phyloP scores from a whole-genome alignment of 53 echinoderm and acorn worm species.

The Mesocentrotus franciscanus region DNA sequence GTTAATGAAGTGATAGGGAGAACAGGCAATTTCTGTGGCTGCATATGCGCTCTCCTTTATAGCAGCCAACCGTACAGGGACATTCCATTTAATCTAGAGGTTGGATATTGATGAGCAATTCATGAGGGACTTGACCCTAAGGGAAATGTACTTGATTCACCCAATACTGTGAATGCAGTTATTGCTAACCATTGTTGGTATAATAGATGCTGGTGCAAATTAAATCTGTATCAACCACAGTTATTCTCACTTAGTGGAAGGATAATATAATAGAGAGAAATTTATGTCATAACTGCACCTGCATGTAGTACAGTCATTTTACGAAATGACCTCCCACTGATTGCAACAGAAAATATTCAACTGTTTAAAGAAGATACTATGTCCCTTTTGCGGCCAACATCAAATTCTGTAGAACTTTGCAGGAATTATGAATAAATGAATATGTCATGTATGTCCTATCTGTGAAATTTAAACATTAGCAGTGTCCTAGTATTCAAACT shows the following conservation, averaged over 20 bases:
- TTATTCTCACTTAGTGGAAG: neutral
- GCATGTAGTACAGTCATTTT: too few species aligned
- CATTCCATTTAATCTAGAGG: slow-evolving; percentile 25
- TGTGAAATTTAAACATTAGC: too few species aligned
- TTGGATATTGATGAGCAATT: neutral
- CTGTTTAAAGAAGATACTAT: too few species aligned
- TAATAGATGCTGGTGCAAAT: neutral
- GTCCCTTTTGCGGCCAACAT: too few species aligned
- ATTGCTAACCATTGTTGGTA: neutral
- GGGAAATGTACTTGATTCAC: neutral
- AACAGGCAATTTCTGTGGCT: slow-evolving; percentile 40
- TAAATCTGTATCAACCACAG: neutral
- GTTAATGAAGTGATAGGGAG: slow-evolving; percentile 54
- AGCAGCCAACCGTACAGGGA: slow-evolving; percentile 11
- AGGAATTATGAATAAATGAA: too few species aligned
- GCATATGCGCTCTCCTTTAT: slow-evolving; percentile 29
- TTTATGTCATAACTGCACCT: too few species aligned
- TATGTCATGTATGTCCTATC: too few species aligned
- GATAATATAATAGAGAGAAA: neutral
- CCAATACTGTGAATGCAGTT: neutral
- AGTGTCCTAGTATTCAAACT: too few species aligned
- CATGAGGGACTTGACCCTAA: slow-evolving; percentile 41
- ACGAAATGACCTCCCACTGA: too few species aligned
- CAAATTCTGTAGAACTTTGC: too few species aligned
- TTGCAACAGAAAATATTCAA: too few species aligned